These are phyloP conservation scores for Exocentrus adspersus DNA, from an alignment of 2,888 invertebrate genomes.

Conservation along the genomic window DNA sequence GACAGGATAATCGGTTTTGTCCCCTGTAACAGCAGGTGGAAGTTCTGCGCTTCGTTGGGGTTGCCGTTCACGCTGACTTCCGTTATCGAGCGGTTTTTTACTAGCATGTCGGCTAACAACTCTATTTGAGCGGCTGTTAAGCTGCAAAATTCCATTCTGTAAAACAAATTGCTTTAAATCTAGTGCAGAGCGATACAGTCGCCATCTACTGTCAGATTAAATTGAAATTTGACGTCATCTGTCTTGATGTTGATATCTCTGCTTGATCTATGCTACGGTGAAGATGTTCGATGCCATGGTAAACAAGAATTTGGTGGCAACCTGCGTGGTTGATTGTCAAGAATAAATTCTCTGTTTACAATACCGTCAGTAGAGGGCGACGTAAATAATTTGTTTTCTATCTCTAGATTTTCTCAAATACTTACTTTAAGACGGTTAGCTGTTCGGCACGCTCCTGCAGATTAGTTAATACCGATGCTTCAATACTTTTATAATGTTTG, in stretches of 20 bases:
- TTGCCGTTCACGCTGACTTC: conserved; percentile 50
- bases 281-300: no score
- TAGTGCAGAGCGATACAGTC: background rate
- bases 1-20: conserved; percentile 52
- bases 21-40: conserved; percentile 50
- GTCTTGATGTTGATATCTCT: no score
- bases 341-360: no score
- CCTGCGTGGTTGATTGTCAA: no score
- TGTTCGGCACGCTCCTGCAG: background rate
- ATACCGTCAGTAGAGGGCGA: no score
- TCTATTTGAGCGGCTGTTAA: conserved; percentile 52
- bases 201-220: background rate
- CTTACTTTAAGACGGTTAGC: background rate
- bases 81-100: conserved; percentile 22
- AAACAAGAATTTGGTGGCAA: no score
- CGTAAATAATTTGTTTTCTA: no score
- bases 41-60: conserved; percentile 56
- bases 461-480: background rate
- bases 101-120: background rate
- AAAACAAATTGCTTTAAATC: background rate
- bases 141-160: conserved; percentile 56
- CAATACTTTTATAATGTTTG: background rate
- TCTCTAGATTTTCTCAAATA: no score
- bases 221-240: no score
- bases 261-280: no score